Base-by-base conservation (phyloP, 2,888 invertebrate species). In the Pelosia muscerda region DNA sequence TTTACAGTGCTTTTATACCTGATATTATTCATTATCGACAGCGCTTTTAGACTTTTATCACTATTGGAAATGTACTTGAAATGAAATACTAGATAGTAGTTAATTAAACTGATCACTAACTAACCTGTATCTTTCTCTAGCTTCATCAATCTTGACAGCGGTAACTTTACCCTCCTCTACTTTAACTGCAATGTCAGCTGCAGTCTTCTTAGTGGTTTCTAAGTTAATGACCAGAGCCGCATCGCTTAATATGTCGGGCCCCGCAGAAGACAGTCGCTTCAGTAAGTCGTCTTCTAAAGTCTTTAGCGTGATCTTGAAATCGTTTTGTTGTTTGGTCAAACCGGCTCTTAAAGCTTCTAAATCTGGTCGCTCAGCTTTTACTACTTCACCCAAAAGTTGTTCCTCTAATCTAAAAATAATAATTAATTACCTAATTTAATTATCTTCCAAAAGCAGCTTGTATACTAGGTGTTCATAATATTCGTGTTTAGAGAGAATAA, bases 271-370 rank as follows among this genome's bases (percentile, higher is more conserved):
- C 72, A 99, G 90, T 63, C 98, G 96, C 73, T 97, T 97, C 58
- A 99, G 92, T n/a, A 99, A 94, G 86, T 98, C 98, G 85, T 99
- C 99, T 95, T 99, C 99, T 19, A 99, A 95, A 60, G 96, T 96
- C 88, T 99, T 99, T 26, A 99, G 92, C 0, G 97, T 97, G 69
- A 99, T 99, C 92, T 99, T 99, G 87, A 98, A 99, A 85, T 98
- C 97, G 84, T 99, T 99, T 87, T 99, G 98, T 86, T 98, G 98
- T 84, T 98, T 97, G 0, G 98, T 99, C 15, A 99, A 94, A 61
- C 97, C 96, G 0, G 97, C 96, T 83, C 98, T 97, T 67, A 97
- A 95, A 4, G 96, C 90, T 92, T 99, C 99, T 70, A 99, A 95
- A 89, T 99, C 99, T 0, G 99, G 98, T 75, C 99, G 95, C 90